Evolutionary conservation across 2,888 invertebrate species (phyloP).

Genomic region (Helobdella robusta): DNA sequence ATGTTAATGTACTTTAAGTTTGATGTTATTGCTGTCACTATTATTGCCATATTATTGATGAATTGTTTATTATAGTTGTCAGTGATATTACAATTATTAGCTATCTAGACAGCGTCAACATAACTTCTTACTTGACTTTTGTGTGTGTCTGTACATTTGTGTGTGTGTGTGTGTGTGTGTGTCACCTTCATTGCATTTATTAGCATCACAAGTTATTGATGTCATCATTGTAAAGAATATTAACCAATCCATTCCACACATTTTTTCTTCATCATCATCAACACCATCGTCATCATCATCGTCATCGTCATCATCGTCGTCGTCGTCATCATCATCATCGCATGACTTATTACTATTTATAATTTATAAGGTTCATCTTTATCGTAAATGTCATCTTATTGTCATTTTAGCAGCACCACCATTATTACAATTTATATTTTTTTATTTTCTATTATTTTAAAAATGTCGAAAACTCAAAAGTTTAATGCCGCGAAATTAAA

Average conservation of each 20-base stretch:
- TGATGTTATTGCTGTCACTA: too few species aligned
- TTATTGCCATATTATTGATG: too few species aligned
- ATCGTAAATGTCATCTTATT: background rate
- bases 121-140: too few species aligned
- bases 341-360: background rate
- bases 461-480: background rate
- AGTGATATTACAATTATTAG: too few species aligned
- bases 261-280: background rate
- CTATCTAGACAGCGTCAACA: too few species aligned
- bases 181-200: too few species aligned
- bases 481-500: too few species aligned
- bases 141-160: conserved; percentile 5
- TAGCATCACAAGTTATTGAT: too few species aligned
- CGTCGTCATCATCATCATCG: conserved; percentile 16
- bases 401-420: conserved; percentile 1
- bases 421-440: background rate
- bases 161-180: conserved; percentile 16
- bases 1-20: too few species aligned
- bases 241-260: background rate
- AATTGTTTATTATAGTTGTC: too few species aligned
- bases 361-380: background rate
- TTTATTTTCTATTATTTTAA: background rate
- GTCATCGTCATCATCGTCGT: background rate
- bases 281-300: background rate
- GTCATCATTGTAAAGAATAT: background rate